Conservation (phyloP, 2,113 vertebrate species). For the Sula dactylatra region DNA sequence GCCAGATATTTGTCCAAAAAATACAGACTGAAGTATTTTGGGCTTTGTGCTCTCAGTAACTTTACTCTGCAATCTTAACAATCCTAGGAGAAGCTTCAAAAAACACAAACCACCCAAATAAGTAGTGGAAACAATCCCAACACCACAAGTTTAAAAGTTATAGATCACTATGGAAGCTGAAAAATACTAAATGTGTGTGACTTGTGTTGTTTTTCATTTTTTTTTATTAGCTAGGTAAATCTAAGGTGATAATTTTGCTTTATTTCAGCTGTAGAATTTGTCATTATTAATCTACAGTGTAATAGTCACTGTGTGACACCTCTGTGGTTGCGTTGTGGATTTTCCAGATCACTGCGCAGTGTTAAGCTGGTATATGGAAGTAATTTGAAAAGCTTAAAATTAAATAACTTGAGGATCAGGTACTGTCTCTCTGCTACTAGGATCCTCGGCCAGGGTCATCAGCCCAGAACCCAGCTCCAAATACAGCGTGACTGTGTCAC, state of each 20-base stretch:
- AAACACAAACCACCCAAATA: neutral
- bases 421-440: neutral
- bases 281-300: neutral
- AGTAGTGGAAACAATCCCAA: neutral
- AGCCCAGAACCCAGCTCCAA: neutral
- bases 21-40: neutral
- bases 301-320: neutral
- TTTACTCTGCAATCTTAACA: neutral
- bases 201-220: neutral
- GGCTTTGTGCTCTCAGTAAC: neutral
- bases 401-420: neutral
- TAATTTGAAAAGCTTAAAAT: neutral
- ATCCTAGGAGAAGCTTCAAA: neutral
- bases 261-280: neutral
- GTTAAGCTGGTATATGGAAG: neutral
- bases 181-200: neutral
- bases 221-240: neutral
- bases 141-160: neutral
- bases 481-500: too few species aligned
- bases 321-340: neutral
- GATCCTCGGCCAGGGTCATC: neutral
- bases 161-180: neutral
- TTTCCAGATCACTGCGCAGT: neutral
- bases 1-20: neutral
- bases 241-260: neutral